phyloP scores from a whole-genome alignment of 1,140 invertebrate species.

The Brachionus asplanchnoidis region DNA sequence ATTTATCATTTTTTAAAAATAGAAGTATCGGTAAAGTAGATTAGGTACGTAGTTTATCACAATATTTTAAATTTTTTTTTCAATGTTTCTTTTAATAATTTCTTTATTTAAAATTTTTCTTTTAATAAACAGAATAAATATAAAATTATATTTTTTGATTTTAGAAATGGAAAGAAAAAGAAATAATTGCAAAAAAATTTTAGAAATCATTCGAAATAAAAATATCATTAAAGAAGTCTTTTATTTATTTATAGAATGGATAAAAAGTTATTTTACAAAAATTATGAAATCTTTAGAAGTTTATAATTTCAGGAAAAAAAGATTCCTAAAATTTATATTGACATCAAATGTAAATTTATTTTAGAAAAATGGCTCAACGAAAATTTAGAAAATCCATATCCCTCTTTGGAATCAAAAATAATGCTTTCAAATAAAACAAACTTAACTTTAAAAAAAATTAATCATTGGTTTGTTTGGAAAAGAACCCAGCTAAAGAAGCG shows the following conservation, averaged over 20 bases:
- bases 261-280: neutral
- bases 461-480: neutral
- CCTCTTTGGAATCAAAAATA: neutral
- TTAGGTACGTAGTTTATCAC: neutral
- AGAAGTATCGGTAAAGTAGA: neutral
- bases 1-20: neutral
- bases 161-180: neutral
- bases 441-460: neutral
- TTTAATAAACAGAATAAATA: neutral
- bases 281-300: neutral
- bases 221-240: neutral
- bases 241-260: neutral
- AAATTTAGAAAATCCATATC: conserved; percentile 1
- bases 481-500: neutral
- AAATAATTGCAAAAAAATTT: neutral
- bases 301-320: neutral
- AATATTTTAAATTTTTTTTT: neutral
- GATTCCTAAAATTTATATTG: neutral
- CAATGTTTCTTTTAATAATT: neutral
- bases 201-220: neutral
- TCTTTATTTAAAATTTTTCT: neutral
- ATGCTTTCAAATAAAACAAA: neutral
- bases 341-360: conserved; percentile 5
- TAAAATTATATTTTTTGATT: neutral
- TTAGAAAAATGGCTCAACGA: neutral